phyloP scores from a whole-genome alignment of 2,888 invertebrate genomes.

The Brassicogethes aeneus region DNA sequence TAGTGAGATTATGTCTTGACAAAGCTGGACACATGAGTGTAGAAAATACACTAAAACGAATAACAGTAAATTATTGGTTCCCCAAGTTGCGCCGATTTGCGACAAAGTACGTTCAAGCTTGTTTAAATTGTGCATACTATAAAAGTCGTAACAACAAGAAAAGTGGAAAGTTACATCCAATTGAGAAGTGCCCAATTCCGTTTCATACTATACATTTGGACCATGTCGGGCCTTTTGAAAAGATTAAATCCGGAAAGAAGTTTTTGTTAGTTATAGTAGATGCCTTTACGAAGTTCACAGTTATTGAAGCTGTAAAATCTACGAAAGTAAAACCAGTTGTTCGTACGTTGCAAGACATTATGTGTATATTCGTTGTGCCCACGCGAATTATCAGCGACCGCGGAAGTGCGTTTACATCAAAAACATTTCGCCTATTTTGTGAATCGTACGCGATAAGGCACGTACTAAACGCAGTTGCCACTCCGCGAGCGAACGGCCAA shows the following conservation, averaged over 20 bases:
- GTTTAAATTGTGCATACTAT: slow-evolving; percentile 24
- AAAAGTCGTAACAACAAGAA: no score
- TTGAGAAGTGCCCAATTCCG: slow-evolving; percentile 9
- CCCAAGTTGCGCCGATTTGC: slow-evolving; percentile 21
- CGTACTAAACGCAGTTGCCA: slow-evolving; percentile 13
- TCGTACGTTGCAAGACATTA: slow-evolving; percentile 11
- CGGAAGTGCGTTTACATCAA: no score
- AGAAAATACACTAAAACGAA: slow-evolving; percentile 7
- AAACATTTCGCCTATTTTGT: no score
- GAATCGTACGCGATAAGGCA: slow-evolving; percentile 11
- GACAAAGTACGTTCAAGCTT: slow-evolving; percentile 24
- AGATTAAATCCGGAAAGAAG: slow-evolving; percentile 17
- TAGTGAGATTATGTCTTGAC: slow-evolving; percentile 18
- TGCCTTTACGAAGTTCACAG: slow-evolving; percentile 23
- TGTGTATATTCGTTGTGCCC: slow-evolving; percentile 20
- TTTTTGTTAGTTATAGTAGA: slow-evolving; percentile 22
- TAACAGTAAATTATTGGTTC: slow-evolving; percentile 18
- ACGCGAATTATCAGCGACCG: no score
- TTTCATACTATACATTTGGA: slow-evolving; percentile 17
- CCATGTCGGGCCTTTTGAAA: slow-evolving; percentile 24
- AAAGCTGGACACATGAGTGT: slow-evolving; percentile 15
- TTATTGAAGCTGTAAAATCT: slow-evolving; percentile 19
- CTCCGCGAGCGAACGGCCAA: no score
- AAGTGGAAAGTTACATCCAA: slow-evolving; percentile 8
- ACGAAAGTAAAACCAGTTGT: slow-evolving; percentile 15